A percentile compares a stretch with the other conserved stretches of the same genome.
These are phyloP conservation scores for Aphidoletes aphidimyza DNA, from an alignment of 2,888 invertebrate species.

Conservation along the genomic window DNA sequence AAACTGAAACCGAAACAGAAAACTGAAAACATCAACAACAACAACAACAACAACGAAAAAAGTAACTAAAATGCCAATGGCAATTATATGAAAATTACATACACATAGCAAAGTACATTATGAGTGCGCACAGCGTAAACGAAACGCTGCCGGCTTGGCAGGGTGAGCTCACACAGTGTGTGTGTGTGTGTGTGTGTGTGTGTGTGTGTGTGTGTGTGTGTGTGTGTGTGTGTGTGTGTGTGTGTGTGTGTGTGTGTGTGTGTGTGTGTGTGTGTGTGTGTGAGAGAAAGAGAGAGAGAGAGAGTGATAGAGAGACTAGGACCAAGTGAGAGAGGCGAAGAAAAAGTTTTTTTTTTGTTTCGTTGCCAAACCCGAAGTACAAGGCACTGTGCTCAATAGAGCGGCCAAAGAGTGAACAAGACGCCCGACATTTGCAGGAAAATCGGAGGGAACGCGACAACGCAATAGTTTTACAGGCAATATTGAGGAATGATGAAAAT, in stretches of 20 bases:
- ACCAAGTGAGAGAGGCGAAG: not conserved
- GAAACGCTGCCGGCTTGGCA: constrained; percentile 24
- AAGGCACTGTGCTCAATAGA: too few species aligned
- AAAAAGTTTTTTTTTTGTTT: too few species aligned
- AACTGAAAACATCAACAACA: constrained; percentile 50
- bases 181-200: not conserved
- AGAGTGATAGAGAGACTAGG: not conserved
- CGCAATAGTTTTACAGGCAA: not conserved
- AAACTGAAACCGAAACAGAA: constrained; percentile 48
- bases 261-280: not conserved
- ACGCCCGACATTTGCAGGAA: too few species aligned
- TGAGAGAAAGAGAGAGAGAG: not conserved
- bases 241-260: not conserved
- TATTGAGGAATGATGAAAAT: not conserved
- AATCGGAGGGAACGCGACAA: too few species aligned
- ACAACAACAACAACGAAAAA: too few species aligned
- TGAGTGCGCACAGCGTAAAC: constrained; percentile 48
- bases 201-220: too few species aligned
- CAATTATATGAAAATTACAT: constrained; percentile 50
- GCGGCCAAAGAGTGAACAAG: too few species aligned
- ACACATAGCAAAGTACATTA: constrained; percentile 51
- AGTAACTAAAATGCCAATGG: constrained; percentile 49
- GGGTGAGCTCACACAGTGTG: not conserved
- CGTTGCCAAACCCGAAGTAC: too few species aligned
- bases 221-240: too few species aligned